These are phyloP conservation scores for Lepeophtheirus nordmannii DNA, from an alignment of 2,888 invertebrate species.

Conservation along the genomic window DNA sequence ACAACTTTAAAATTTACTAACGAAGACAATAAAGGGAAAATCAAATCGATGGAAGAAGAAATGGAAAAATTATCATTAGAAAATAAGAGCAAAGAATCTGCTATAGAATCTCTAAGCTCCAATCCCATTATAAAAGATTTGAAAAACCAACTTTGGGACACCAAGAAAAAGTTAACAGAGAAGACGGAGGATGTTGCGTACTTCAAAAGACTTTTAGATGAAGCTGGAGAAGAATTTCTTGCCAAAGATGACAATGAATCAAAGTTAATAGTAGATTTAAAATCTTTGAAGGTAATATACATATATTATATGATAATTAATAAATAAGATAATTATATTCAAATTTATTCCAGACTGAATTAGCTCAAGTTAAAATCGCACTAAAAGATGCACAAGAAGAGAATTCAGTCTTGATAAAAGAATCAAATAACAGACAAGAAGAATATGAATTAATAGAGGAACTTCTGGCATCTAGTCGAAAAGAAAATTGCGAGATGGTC, in stretches of 20 bases:
- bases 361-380: background rate
- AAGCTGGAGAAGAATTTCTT: constrained; percentile 16
- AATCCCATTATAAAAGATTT: background rate
- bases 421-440: background rate
- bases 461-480: background rate
- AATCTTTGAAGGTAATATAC: background rate
- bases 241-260: background rate
- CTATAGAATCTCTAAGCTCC: background rate
- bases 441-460: background rate
- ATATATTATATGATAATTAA: too few species aligned
- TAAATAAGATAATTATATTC: too few species aligned
- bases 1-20: background rate
- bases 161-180: background rate
- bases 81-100: background rate
- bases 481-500: background rate
- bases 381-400: background rate
- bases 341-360: background rate
- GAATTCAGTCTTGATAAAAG: background rate
- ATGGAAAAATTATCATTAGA: background rate
- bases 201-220: constrained; percentile 14
- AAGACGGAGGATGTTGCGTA: background rate
- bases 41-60: background rate
- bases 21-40: background rate
- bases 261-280: background rate
- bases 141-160: background rate